Evolutionary conservation across 2,888 invertebrate genomes (phyloP).

Genomic region (Rugalucina vietnamica): DNA sequence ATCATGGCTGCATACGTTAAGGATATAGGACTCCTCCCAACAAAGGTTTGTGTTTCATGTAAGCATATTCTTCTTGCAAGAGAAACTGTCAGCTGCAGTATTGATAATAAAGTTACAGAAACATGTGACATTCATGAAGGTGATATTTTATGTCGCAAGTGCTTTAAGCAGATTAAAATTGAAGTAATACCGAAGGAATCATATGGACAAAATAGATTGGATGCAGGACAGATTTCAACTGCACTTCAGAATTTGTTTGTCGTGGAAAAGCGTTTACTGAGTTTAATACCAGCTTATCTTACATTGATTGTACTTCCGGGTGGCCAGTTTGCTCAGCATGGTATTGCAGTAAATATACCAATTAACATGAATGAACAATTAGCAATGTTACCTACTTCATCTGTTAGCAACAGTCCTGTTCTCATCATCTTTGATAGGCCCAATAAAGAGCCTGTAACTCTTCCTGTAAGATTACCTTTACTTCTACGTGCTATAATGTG

Average conservation of each 20-base stretch:
- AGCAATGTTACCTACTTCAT: neutral
- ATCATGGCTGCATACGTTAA: neutral
- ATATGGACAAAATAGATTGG: neutral
- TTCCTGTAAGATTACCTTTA: neutral
- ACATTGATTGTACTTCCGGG: neutral
- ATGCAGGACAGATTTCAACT: neutral
- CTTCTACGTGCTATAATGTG: neutral
- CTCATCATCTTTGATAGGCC: neutral
- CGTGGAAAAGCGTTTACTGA: neutral
- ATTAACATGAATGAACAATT: neutral
- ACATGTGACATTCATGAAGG: neutral
- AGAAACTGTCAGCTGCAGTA: neutral
- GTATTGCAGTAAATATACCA: neutral
- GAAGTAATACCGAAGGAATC: neutral
- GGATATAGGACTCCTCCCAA: neutral
- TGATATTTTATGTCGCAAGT: neutral
- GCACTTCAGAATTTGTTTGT: neutral
- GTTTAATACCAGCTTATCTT: neutral
- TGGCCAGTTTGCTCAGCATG: neutral
- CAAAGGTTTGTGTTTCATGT: neutral
- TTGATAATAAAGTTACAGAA: neutral
- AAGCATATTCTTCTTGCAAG: neutral
- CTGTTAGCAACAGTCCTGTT: neutral
- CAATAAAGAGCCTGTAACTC: neutral
- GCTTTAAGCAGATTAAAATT: neutral